Base-by-base conservation (phyloP, 2,888 invertebrate genomes). In the Crocallis elinguaria region DNA sequence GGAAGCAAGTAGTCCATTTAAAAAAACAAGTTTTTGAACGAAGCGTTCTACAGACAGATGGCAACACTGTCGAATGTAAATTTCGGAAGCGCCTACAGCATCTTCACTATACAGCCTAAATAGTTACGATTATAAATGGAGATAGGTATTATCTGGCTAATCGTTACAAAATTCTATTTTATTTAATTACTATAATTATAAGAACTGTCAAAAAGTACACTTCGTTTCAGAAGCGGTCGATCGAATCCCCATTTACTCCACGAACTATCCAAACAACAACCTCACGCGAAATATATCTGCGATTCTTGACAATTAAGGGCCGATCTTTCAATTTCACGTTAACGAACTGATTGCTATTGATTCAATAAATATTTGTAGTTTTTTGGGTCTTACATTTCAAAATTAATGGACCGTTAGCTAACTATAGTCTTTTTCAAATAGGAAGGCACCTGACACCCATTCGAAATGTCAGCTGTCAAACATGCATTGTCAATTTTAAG, bases 1-100 rank as follows among this genome's bases (percentile, higher is more conserved):
- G 36, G 11, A 43, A 71, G 36, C 8, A 43, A 71, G 69, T 66
- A 67, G 61, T 73, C 66, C 67, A 69, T 67, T 62, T 23, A 6
- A 57, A 63, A 63, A 66, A 14, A 44, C 11, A 41, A 27, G 13
- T 49, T 39, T 39, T 33, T 12, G 33, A 66, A 60, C 62, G 49
- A 57, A 58, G 53, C 44, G 14, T 48, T 55, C 50, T 50, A 56
- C 62, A 53, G 59, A 52, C 54, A 57, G 48, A 13, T 51, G 56
- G 56, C 61, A 54, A 53, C 53, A 51, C 48, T 48, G 44, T 23
- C 45, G 14, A 53, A 25, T 37, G 37, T 43, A 25, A 36, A 45
- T 33, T 37, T 45, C 7, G 30, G 37, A 56, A 57, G 54, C 54
- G 35, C 41, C 45, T 35, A 33, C 36, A 46, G 54, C 54, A 21